Evolutionary conservation across 2,797 vertebrate genomes (phyloP), one percentile per base, ranked within the genome.

Genomic region (Borostomias antarcticus): DNA sequence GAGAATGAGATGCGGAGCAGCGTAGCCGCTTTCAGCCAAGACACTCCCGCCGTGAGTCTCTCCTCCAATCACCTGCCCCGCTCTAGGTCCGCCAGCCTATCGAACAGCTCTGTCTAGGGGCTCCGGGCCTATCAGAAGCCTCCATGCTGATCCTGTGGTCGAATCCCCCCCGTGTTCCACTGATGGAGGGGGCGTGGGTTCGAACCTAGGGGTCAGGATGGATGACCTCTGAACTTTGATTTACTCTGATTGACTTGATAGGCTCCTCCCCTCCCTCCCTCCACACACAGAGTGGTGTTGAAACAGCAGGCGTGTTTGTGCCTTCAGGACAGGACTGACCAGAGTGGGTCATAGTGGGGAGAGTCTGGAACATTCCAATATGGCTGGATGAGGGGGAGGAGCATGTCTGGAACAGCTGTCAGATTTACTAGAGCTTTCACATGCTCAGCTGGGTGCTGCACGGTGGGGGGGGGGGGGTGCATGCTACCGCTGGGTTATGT

Each of bases 1-100:
- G 97, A 98, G 86, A 96, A 93, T n/a, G 97, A 98, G 86, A 98
- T 98, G 92, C 93, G 97, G 87, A 95, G 91, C 89, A 98, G 96
- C 29, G 95, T 98, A 60, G 96, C 96, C 1, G 94, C 95, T 85
- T 96, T 96, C 73, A 81, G 92, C 57, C 80, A 94, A 5, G 95
- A 98, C 82, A 88, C 91, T 2, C 91, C 96, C 70, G 91, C 93
- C 62, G 96, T 98, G 95, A 97, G 96, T 95, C 64, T 62, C 78
- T 73, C 69, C 73, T 80, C 86, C 84, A 91, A 90, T 92, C 88
- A 89, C 62, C 43, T 53, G 71, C 72, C 66, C 68, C 71, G 75
- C 87, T 86, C 72, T 59, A 52, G 56, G 60, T 29, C 54, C 8
- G 48, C 1, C 69, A 63, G 70, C 71, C 76, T 68, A 70, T 73